Base-by-base conservation (phyloP, 2,797 vertebrate species). In the Melanitta fusca region DNA sequence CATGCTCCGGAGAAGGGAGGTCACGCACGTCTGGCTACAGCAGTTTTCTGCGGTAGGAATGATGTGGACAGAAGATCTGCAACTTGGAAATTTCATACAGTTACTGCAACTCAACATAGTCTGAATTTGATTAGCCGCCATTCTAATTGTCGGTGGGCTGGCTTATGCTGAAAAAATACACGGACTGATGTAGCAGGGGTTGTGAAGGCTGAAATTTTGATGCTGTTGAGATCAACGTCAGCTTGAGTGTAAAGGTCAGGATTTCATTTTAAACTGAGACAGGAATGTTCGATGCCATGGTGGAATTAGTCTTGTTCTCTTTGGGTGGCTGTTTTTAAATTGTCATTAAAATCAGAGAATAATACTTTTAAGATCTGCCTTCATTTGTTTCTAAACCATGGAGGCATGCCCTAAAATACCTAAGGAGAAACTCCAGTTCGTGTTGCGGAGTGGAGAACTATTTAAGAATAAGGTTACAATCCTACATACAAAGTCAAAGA, bases 181-280 rank as follows among this genome's bases (percentile, higher is more conserved):
- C 47, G n/a, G 61, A 39, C 20, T 58, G 20, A 11, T 79, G 13
- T 5, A 9, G n/a, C 43, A 53, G 21, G 51, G 85, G 47, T 39
- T 47, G 53, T 51, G 30, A 78, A 58, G 39, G 43, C 39, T 86
- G 27, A 77, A 74, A 41, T 85, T 34, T 22, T 78, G 24, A 10
- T 75, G 15, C 24, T 54, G 0, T n/a, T 34, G 47, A 93, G 27
- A 8, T 78, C 54, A 81, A 0, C 0, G 0, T 65, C 54, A 74
- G n/a, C 65, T 77, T 89, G 70, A 47, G 38, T 88, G 3, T 85
- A 3, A n/a, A 88, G 58, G 74, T 84, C 57, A 92, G 47, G 70
- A 47, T 64, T 75, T 84, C 32, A 25, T 43, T 79, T 85, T 6
- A 56, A 65, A 45, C n/a, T 45, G 25, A 11, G 36, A 41, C 60